phyloP scores from a whole-genome alignment of 2,888 invertebrate species.

The Drosophila falleni region DNA sequence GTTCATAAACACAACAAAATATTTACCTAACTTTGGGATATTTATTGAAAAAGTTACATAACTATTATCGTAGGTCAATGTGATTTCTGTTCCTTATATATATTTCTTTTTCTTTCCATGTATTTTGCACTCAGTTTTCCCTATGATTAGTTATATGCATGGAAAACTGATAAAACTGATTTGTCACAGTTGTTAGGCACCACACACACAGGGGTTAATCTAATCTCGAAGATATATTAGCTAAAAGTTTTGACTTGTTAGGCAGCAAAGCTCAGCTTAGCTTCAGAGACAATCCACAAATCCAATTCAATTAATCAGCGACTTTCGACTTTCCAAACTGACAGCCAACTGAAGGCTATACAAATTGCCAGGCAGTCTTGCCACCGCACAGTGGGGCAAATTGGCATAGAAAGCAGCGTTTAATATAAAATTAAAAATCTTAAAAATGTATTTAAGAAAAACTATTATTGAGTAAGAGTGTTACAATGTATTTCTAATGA shows the following conservation, averaged over 20 bases:
- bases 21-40: too few relatives aligned
- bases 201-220: constrained; percentile 5
- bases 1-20: too few relatives aligned
- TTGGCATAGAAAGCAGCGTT: neutral
- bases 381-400: neutral
- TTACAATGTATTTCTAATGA: too few relatives aligned
- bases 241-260: constrained; percentile 15
- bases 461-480: too few relatives aligned
- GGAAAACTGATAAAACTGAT: constrained; percentile 2
- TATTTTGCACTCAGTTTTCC: too few relatives aligned
- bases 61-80: neutral
- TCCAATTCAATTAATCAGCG: constrained; percentile 72
- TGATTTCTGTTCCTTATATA: too few relatives aligned
- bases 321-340: constrained; percentile 50
- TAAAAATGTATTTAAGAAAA: too few relatives aligned
- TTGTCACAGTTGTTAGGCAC: constrained; percentile 11
- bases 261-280: constrained; percentile 6
- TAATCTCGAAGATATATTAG: constrained; percentile 28
- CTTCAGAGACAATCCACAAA: constrained; percentile 37
- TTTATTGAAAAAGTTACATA: neutral
- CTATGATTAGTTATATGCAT: neutral
- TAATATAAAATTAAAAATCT: too few relatives aligned
- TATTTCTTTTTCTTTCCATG: neutral
- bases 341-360: constrained; percentile 42
- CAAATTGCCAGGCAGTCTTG: constrained; percentile 36